Percentiles rank a stretch among this genome's conserved stretches.
phyloP scores from a whole-genome alignment of 2,113 vertebrate genomes.

The Noctilio leporinus region DNA sequence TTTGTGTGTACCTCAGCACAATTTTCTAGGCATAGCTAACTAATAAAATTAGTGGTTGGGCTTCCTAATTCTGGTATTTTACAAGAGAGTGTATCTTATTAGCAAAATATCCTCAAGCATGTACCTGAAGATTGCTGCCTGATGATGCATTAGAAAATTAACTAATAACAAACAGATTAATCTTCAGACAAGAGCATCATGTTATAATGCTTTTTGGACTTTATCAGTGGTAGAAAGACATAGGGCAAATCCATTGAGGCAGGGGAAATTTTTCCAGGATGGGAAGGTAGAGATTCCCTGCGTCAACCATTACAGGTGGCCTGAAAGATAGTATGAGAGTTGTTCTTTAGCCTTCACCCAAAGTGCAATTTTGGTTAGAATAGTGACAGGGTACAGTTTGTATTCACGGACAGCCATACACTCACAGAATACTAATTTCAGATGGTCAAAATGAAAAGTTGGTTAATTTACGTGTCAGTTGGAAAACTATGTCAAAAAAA shows the following conservation, averaged over 20 bases:
- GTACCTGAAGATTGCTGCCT: not conserved
- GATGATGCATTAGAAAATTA: not conserved
- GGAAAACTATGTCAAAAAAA: not conserved
- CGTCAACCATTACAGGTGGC: not conserved
- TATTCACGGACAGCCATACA: not conserved
- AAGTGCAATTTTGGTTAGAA: not conserved
- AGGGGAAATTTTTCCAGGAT: not conserved
- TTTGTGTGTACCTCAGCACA: constrained; percentile 19
- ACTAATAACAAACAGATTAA: not conserved
- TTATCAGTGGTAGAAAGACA: not conserved
- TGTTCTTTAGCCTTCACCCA: not conserved
- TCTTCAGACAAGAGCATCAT: not conserved
- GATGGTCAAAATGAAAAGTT: not conserved
- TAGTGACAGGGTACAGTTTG: not conserved
- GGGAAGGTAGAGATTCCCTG: not conserved
- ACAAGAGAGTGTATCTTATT: constrained; percentile 13
- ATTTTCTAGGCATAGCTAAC: constrained; percentile 43
- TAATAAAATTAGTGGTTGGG: constrained; percentile 44
- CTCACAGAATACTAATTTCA: not conserved
- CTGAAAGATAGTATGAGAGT: no score
- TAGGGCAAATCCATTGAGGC: not conserved
- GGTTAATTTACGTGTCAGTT: not conserved
- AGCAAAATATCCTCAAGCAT: not conserved
- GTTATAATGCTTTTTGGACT: not conserved
- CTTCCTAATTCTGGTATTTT: constrained; percentile 40